Base-by-base conservation (phyloP, 2,888 invertebrate genomes). In the Cephus sareptanus region DNA sequence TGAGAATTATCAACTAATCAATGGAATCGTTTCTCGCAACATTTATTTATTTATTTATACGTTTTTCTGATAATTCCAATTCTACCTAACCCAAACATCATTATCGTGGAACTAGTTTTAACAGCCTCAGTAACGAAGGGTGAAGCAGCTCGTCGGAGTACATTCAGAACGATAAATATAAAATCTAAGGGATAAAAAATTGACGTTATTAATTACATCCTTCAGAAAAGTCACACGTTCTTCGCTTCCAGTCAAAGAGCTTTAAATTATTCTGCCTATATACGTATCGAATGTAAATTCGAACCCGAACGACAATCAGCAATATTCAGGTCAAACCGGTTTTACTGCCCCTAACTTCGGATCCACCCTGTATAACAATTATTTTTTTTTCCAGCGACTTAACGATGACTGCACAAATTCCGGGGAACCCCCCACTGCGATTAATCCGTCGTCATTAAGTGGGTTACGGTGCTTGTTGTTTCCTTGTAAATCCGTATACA, bases 381-480 rank as follows among this genome's bases (percentile, higher is more conserved):
- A 37, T 37, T 40, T 40, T 31, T 70, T 70, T 31, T 34, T 11
- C 71, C 71, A 71, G 13, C 71, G 31, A 71, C 69, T 68, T 40
- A 33, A 76, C 76, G 85, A 85, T 85, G 85, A 85, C 81, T 79
- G 70, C 30, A 83, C 84, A 75, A 80, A 85, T 85, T 85, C 85
- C 85, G 68, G 23, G 75, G 79, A 78, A 75, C 75, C 76, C 78
- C 80, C 79, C 80, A 34, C 56, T 71, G 56, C 74, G 37, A 70
- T 77, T 35, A 15, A 68, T 33, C 34, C 56, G 31, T 73, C 35
- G 40, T 30, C 34, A 34, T 33, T 34, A 85, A 86, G 83, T 84
- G 68, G 86, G 83, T 85, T 84, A 85, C 80, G 79, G 40, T 83
- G 83, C 81, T 79, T 70, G 74, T 40, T 70, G 80, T 78, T 83